These are phyloP conservation scores for Halocynthia aurantium DNA, from an alignment of 23 tunicate genomes.

Conservation along the genomic window DNA sequence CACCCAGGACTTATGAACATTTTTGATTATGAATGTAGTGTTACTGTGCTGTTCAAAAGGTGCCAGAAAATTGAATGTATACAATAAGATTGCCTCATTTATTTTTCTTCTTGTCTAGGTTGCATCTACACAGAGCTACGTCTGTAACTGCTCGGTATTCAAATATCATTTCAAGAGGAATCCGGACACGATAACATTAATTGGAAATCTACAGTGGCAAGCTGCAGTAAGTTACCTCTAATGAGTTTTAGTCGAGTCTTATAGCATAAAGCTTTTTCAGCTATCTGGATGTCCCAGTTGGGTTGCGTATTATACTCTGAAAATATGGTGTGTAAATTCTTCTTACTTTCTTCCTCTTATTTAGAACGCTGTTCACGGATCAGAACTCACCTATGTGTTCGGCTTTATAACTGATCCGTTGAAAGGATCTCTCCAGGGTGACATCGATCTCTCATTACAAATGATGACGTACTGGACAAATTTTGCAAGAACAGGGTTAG, in stretches of 20 bases:
- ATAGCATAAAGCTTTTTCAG: too few relatives aligned
- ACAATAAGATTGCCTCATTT: background rate
- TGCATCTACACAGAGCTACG: background rate
- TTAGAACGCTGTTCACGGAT: constrained; percentile 1
- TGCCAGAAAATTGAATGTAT: too few relatives aligned
- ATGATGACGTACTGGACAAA: constrained; percentile 63
- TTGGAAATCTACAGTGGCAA: too few relatives aligned
- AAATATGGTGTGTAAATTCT: background rate
- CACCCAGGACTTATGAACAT: background rate
- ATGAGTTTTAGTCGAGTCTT: too few relatives aligned
- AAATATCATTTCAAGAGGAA: constrained; percentile 24
- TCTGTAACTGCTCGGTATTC: constrained; percentile 13
- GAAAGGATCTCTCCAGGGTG: background rate
- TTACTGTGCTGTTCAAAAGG: too few relatives aligned
- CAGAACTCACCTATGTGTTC: constrained; percentile 54
- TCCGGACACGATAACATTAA: background rate
- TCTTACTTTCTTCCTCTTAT: background rate
- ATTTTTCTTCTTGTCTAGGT: background rate
- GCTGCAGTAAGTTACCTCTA: too few relatives aligned
- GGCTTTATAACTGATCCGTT: constrained; percentile 29
- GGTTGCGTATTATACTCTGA: too few relatives aligned
- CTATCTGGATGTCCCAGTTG: too few relatives aligned
- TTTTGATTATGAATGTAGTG: background rate
- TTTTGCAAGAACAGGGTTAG: constrained; percentile 76
- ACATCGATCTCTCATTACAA: background rate